Base-by-base conservation (phyloP, 2,888 invertebrate species). In the Macrosiphum euphorbiae region DNA sequence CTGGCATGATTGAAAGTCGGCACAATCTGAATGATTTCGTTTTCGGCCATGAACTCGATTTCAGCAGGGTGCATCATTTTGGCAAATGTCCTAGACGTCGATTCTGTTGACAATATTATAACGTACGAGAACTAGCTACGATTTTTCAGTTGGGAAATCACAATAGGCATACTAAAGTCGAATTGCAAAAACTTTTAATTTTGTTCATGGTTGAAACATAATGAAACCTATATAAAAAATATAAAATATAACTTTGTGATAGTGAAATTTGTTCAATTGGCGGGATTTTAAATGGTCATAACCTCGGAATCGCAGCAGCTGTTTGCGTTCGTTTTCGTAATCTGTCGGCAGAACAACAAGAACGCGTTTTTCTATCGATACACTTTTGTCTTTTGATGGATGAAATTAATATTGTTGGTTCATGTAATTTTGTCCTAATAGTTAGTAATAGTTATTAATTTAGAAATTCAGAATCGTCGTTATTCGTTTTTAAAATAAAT, bases 31-130 rank as follows among this genome's bases (percentile, higher is more conserved):
- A 99, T 97, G 90, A 96, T 96, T 95, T 97, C 97, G 95, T 98
- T 98, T 96, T 99, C 99, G 5, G 98, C 98, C 94, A 99, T 96
- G 96, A 98, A 99, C 96, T 98, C 98, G 86, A 98, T 97, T 96
- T 98, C 98, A 94, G 97, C 97, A 0, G 98, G 98, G 96, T 98
- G 97, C 98, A 98, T 98, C 78, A 78, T 78, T 20, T 35, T 78
- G 35, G 20, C 2, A 78, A 35, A 78, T 35, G 20, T 84, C 61
- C 10, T 16, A 3, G 35, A 24, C 61, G 13, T 20, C 41, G 47
- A 16, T 28, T 26, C 41, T 16, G 50, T 16, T 44, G 16, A 67
- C 4, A 13, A 16, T 67, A 16, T 35, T 67, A 35, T 16, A 67
- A 67, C 5, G n/a, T 5, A n/a, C n/a, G 16, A 67, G 11, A 13